phyloP scores from a whole-genome alignment of 2,113 vertebrate species.

The Dendrocopos noguchii region DNA sequence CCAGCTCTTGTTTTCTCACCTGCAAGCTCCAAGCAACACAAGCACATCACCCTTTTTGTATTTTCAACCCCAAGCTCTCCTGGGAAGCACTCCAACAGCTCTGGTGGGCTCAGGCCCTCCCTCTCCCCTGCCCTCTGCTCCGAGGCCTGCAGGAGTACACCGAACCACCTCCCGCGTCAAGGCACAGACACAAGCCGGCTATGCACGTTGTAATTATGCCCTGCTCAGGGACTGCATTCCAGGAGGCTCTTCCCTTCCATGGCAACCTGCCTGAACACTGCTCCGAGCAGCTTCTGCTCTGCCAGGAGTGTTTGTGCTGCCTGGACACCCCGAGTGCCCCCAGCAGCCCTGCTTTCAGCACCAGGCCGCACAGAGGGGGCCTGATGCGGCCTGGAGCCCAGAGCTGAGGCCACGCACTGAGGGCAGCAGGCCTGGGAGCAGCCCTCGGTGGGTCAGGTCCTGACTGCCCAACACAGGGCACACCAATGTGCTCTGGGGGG shows the following conservation, averaged over 20 bases:
- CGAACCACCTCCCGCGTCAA: not conserved
- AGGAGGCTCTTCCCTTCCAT: conserved; percentile 27
- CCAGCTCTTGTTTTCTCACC: not conserved
- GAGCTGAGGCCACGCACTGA: not conserved
- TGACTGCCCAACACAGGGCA: not conserved
- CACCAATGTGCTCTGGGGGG: not conserved
- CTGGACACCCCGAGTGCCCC: not conserved
- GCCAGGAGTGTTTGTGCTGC: not conserved
- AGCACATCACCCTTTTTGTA: not conserved
- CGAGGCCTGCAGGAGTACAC: not conserved
- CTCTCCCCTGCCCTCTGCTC: not conserved
- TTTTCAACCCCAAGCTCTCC: not conserved
- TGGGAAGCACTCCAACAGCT: not conserved
- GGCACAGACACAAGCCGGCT: conserved; percentile 3
- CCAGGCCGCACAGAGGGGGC: not conserved
- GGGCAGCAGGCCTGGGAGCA: not conserved
- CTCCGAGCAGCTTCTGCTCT: not conserved
- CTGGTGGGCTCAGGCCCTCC: not conserved
- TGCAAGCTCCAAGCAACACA: not conserved
- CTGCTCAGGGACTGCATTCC: conserved; percentile 15
- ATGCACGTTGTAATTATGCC: not conserved
- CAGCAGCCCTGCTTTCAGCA: conserved; percentile 15
- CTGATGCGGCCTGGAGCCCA: not conserved
- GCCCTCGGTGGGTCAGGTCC: not conserved
- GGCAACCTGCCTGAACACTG: not conserved